Conservation (phyloP, 2,113 vertebrate species). For the Holacanthus passer region DNA sequence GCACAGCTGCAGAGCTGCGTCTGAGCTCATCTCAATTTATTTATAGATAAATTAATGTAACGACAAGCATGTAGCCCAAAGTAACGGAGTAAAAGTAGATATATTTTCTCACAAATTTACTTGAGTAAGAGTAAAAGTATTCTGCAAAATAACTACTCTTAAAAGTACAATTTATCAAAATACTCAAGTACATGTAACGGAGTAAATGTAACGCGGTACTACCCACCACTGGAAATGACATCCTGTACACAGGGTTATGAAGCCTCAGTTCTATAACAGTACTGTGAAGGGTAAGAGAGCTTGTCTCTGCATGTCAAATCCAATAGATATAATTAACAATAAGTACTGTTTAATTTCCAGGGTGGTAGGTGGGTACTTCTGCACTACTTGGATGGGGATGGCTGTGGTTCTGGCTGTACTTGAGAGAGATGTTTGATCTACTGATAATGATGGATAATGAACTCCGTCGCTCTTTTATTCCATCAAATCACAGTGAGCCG, state of each 20-base stretch:
- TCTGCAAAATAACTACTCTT: too few species aligned
- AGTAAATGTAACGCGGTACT: too few species aligned
- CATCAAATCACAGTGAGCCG: not conserved
- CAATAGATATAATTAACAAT: conserved; percentile 31
- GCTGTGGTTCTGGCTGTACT: not conserved
- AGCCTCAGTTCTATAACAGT: not conserved
- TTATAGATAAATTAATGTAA: too few species aligned
- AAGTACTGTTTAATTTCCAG: conserved; percentile 34
- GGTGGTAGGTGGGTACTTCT: not conserved
- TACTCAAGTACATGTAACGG: too few species aligned
- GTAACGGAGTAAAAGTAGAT: too few species aligned
- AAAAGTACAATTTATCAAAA: too few species aligned
- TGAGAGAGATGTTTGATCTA: not conserved
- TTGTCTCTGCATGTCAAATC: not conserved
- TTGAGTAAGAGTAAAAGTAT: too few species aligned
- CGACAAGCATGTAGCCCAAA: too few species aligned
- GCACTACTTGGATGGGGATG: not conserved
- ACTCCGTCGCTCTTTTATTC: conserved; percentile 14
- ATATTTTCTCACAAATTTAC: too few species aligned
- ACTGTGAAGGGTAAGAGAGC: not conserved
- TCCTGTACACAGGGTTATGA: not conserved
- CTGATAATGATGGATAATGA: conserved; percentile 24
- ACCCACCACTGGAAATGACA: too few species aligned
- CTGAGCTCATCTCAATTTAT: too few species aligned
- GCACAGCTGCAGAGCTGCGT: too few species aligned